Conservation (phyloP, 1,140 invertebrate genomes). For the Gonioctena quinquepunctata region DNA sequence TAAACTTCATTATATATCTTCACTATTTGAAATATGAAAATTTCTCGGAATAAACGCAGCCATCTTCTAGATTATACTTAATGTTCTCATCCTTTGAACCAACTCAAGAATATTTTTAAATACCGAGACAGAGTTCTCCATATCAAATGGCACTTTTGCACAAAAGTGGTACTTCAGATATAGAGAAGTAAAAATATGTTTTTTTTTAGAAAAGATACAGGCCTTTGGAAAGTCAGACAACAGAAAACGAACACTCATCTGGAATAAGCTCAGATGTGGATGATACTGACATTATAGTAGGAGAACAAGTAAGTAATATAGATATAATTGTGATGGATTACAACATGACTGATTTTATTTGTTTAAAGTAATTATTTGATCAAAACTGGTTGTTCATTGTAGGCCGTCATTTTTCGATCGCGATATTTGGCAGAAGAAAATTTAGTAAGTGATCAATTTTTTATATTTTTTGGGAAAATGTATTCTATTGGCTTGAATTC, state of each 20-base stretch:
- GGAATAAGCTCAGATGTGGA: conserved; percentile 50
- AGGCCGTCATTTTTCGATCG: conserved; percentile 21
- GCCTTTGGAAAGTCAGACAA: conserved; percentile 39
- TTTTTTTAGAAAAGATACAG: conserved; percentile 37
- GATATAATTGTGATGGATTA: not conserved
- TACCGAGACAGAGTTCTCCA: no score
- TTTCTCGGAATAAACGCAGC: no score
- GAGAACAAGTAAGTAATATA: conserved; percentile 51
- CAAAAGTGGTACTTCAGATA: no score
- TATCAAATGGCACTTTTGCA: no score
- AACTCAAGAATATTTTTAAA: no score
- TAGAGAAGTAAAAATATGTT: no score
- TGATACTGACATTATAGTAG: conserved; percentile 52
- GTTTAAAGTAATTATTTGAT: not conserved
- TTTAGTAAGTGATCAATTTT: conserved; percentile 59
- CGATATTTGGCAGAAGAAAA: conserved; percentile 35
- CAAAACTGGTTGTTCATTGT: conserved; percentile 27
- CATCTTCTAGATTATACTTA: no score
- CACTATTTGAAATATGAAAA: no score
- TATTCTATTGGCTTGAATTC: no score
- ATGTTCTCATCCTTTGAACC: no score
- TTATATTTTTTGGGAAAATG: not conserved
- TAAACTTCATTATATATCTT: no score
- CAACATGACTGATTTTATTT: not conserved
- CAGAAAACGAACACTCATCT: conserved; percentile 37